These are phyloP conservation scores for Cyrtodaria siliqua DNA, from an alignment of 2,888 invertebrate genomes.

Conservation along the genomic window DNA sequence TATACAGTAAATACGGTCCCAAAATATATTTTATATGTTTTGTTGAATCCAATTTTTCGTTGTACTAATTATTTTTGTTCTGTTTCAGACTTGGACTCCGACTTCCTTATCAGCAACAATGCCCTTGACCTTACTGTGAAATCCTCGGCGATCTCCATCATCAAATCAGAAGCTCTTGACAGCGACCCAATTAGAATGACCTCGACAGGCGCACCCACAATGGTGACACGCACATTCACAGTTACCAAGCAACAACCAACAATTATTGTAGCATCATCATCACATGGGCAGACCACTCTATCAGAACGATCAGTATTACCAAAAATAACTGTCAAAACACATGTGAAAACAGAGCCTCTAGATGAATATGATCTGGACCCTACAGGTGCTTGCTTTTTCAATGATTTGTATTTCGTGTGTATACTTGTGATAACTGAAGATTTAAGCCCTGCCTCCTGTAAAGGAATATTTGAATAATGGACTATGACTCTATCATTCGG, in stretches of 20 bases:
- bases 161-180: conserved; percentile 76
- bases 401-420: neutral
- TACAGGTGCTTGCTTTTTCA: conserved; percentile 55
- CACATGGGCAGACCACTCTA: conserved; percentile 58
- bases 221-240: conserved; percentile 65
- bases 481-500: too few species aligned
- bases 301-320: conserved; percentile 84
- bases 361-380: conserved; percentile 65
- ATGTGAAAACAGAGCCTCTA: conserved; percentile 90
- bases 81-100: conserved; percentile 93
- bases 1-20: too few species aligned
- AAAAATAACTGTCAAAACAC: conserved; percentile 91
- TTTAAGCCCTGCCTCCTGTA: too few species aligned
- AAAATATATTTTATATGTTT: too few species aligned
- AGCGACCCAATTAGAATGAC: conserved; percentile 68
- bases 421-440: too few species aligned
- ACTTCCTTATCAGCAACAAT: conserved; percentile 92
- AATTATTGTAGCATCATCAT: conserved; percentile 83
- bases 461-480: too few species aligned
- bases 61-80: conserved; percentile 22
- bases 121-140: conserved; percentile 89
- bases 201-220: conserved; percentile 63
- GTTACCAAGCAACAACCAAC: conserved; percentile 86
- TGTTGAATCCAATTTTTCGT: too few species aligned
- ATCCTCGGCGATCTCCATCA: conserved; percentile 76